phyloP scores from a whole-genome alignment of 2,888 invertebrate genomes.

The Stenolophus ochropezus region DNA sequence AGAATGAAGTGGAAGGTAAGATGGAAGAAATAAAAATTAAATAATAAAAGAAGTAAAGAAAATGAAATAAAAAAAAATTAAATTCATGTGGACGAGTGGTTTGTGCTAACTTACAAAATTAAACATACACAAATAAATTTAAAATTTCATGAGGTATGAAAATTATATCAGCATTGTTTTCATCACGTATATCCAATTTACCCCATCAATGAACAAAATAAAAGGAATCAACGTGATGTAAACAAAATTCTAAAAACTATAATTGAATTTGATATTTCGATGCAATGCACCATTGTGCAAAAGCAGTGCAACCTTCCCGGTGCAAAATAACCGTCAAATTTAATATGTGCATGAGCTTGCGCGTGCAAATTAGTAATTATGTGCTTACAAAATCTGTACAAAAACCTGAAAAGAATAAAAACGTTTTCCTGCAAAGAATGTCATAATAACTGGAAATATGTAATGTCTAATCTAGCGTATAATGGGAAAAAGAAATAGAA shows the following conservation, averaged over 20 bases:
- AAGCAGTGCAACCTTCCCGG: slow-evolving; percentile 34
- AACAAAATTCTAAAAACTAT: background rate
- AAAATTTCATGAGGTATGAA: background rate
- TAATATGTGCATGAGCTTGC: slow-evolving; percentile 43
- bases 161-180: background rate
- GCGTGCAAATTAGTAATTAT: slow-evolving; percentile 52
- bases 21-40: slow-evolving; percentile 43
- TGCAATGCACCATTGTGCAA: slow-evolving; percentile 6
- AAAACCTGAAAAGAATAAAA: background rate
- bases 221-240: background rate
- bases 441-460: background rate
- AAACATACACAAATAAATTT: background rate
- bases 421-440: background rate
- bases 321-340: slow-evolving; percentile 49
- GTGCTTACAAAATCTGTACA: background rate
- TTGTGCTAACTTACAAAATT: slow-evolving; percentile 33
- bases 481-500: background rate
- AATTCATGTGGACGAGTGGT: slow-evolving; percentile 37
- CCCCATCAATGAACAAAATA: background rate
- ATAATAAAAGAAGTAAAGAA: slow-evolving; percentile 36
- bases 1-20: slow-evolving; percentile 23
- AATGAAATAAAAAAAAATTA: slow-evolving; percentile 2
- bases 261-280: background rate
- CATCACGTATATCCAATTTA: background rate
- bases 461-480: background rate